These are phyloP conservation scores for Eucidaris tribuloides DNA, from an alignment of 35 echinoderm and acorn worm species.

Conservation along the genomic window DNA sequence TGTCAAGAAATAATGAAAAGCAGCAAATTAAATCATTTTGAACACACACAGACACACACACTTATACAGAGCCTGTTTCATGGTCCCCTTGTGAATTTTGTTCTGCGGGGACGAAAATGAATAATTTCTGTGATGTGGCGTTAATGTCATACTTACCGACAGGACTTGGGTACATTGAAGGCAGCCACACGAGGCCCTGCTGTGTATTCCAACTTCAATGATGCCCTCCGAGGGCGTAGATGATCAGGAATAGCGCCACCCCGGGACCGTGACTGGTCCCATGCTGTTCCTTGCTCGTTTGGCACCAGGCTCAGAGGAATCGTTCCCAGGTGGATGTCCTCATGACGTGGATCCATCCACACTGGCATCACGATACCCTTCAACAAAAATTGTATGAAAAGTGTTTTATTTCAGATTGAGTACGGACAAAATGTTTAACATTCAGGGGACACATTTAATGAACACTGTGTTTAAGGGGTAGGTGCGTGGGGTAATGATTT, in stretches of 20 bases:
- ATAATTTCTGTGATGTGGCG: not conserved
- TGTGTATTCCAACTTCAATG: conserved; percentile 98
- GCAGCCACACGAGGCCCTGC: conserved; percentile 96
- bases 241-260: conserved; percentile 89
- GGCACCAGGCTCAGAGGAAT: conserved; percentile 1
- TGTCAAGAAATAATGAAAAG: not conserved
- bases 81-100: not conserved
- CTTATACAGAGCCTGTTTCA: too few species aligned
- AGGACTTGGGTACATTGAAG: conserved; percentile 96
- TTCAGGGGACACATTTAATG: not conserved
- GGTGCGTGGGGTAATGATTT: not conserved
- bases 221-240: conserved; percentile 97
- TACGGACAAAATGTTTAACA: not conserved
- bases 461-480: too few species aligned
- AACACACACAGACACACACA: not conserved
- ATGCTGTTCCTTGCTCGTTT: conserved; percentile 17
- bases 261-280: conserved; percentile 23
- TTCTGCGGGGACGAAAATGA: not conserved
- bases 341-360: conserved; percentile 94
- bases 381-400: not conserved
- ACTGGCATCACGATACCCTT: conserved; percentile 98
- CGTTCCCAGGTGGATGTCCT: conserved; percentile 69
- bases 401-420: not conserved
- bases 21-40: not conserved
- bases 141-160: conserved; percentile 47